Conservation (phyloP, 2,113 vertebrate genomes). For the Ellobius talpinus region DNA sequence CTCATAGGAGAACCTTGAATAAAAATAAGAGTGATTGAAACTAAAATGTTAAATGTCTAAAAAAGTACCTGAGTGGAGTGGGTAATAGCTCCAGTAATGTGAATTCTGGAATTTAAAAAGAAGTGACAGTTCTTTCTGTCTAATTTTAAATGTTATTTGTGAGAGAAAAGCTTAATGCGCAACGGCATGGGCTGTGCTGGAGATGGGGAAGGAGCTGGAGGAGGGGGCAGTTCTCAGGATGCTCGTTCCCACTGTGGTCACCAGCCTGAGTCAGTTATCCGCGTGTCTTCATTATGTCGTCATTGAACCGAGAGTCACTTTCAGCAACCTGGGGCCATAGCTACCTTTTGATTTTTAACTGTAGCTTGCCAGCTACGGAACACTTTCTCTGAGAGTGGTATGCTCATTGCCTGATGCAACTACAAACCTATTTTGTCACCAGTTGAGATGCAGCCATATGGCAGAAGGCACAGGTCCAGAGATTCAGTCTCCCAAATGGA, state of each 20-base stretch:
- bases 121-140: slow-evolving; percentile 61
- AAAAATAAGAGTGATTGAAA: slow-evolving; percentile 71
- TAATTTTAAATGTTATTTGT: slow-evolving; percentile 71
- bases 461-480: slow-evolving; percentile 95
- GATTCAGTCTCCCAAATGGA: slow-evolving; percentile 99
- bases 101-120: slow-evolving; percentile 40
- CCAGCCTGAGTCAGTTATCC: not conserved
- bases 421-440: slow-evolving; percentile 96
- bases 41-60: slow-evolving; percentile 64
- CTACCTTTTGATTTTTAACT: not conserved
- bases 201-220: slow-evolving; percentile 1
- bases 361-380: slow-evolving; percentile 19
- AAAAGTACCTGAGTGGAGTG: slow-evolving; percentile 63
- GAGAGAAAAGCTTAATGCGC: slow-evolving; percentile 66
- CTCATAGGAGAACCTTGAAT: slow-evolving; percentile 50
- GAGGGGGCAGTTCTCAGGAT: slow-evolving; percentile 23
- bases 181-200: slow-evolving; percentile 59
- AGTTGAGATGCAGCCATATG: slow-evolving; percentile 98
- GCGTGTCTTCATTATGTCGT: not conserved
- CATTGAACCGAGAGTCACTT: not conserved
- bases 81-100: slow-evolving; percentile 66
- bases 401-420: not conserved
- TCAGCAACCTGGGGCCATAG: not conserved
- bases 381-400: not conserved
- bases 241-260: slow-evolving; percentile 45